phyloP scores from a whole-genome alignment of 2,113 vertebrate species.

The Acanthisitta chloris region DNA sequence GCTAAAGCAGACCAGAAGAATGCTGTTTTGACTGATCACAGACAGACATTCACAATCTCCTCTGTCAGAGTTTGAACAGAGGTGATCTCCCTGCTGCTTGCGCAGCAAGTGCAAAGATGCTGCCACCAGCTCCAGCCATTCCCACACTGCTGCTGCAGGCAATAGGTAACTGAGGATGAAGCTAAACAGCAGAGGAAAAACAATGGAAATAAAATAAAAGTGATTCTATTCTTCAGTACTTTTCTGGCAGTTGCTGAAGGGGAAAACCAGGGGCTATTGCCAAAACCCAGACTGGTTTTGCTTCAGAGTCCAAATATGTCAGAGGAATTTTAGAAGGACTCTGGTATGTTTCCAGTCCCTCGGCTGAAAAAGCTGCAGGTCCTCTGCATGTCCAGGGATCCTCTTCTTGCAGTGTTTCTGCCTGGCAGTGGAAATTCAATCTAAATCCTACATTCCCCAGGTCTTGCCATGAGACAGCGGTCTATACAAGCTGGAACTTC shows the following conservation, averaged over 20 bases:
- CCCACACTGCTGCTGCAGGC: not conserved
- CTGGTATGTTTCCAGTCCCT: not conserved
- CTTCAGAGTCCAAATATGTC: not conserved
- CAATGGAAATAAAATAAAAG: not conserved
- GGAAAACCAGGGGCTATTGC: constrained; percentile 18
- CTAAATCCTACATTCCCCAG: not conserved
- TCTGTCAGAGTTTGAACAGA: not conserved
- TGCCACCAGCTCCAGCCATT: not conserved
- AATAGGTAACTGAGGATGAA: not conserved
- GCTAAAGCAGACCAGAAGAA: not conserved
- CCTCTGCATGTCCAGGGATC: not conserved
- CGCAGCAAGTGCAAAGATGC: not conserved
- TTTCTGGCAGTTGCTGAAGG: not conserved
- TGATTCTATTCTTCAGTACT: not conserved
- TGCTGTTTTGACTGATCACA: not conserved
- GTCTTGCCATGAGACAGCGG: not conserved
- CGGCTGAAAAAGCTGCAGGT: not conserved
- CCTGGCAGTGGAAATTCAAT: not conserved
- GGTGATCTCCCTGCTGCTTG: not conserved
- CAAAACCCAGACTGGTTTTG: constrained; percentile 30
- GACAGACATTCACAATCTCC: not conserved
- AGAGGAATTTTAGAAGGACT: not conserved
- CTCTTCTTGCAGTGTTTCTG: not conserved
- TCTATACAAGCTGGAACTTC: not conserved
- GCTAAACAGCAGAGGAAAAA: not conserved